phyloP scores from a whole-genome alignment of 2,113 vertebrate genomes.

The Apteryx mantelli region DNA sequence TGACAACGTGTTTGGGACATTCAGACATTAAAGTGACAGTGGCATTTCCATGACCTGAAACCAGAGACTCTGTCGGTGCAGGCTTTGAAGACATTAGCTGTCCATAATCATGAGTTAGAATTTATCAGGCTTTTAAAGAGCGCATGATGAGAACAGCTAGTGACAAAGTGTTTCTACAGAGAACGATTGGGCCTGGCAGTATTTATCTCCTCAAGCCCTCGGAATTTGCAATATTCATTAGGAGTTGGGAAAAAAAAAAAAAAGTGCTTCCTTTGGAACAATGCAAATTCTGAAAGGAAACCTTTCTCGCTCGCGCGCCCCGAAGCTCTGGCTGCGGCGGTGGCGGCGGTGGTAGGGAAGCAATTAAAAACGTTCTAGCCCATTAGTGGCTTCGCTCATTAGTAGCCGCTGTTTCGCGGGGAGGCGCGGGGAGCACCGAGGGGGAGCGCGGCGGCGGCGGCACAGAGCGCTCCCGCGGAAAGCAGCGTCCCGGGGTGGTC shows the following conservation, averaged over 20 bases:
- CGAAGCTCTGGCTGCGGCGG: neutral
- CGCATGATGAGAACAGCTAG: constrained; percentile 57
- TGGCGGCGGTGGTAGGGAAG: neutral
- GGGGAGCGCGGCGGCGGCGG: neutral
- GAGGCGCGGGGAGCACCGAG: neutral
- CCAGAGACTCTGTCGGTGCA: constrained; percentile 7
- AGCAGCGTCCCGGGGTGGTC: neutral
- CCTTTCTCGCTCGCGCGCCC: neutral
- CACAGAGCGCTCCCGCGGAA: neutral
- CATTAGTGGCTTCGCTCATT: neutral
- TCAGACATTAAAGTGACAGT: constrained; percentile 70
- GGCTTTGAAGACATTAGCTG: constrained; percentile 58
- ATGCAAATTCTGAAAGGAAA: constrained; percentile 12
- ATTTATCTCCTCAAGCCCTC: constrained; percentile 33
- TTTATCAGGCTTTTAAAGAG: constrained; percentile 44
- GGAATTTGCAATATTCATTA: constrained; percentile 65
- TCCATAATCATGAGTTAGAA: constrained; percentile 41
- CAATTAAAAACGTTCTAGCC: constrained; percentile 24
- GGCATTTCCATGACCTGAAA: constrained; percentile 72
- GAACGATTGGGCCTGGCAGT: constrained; percentile 59
- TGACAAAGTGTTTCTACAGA: constrained; percentile 71
- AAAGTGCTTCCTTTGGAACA: constrained; percentile 12
- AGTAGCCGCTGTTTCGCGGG: neutral
- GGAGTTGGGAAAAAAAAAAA: neutral
- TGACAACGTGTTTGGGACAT: constrained; percentile 75